Base-by-base conservation (phyloP, 2,113 vertebrate genomes). In the Corythornis madagascariensis region DNA sequence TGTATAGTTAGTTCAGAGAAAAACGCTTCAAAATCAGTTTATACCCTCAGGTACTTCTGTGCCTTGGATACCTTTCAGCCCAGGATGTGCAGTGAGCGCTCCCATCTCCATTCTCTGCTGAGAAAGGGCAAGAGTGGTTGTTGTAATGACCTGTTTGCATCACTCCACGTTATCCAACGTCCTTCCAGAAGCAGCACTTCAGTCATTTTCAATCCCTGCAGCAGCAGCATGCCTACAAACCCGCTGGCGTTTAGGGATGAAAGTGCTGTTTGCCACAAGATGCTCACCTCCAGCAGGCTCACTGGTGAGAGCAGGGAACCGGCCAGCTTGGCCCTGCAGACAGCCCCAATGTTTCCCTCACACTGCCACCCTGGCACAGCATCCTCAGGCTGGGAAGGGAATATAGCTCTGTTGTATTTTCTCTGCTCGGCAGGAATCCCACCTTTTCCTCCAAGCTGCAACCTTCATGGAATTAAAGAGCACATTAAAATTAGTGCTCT, bases 221-320 rank as follows among this genome's bases (percentile, higher is more conserved):
- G 57, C 38, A 91, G 78, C 72, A 94, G 76, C 35, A 14, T 94
- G 72, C 83, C 96, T 80, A 80, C 88, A 83, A 71, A 77, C 71
- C 28, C 52, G 95, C 94, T 93, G 90, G 65, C 4, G 0, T 67
- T 61, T 45, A n/a, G 86, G 86, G 72, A 72, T 61, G 73, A 74
- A 28, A 86, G 92, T 9, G 7, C 63, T 20, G 43, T 78, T 94
- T 89, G 91, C 77, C 25, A 13, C 80, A 50, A 50, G 87, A 53
- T 48, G 90, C 71, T 94, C 95, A 56, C 38, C 85, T 94, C 89
- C 74, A 42, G 66, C 42, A 16, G 40, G 66, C 45, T 56, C 21
- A 45, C 25, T 43, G 83, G 71, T 0, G 3, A 64, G 6, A 42
- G 78, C 1, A 24, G 60, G 78, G 79, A 77, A 15, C 60, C 3